Evolutionary conservation across 2,888 invertebrate genomes (phyloP), one percentile per base, ranked within the genome.

Genomic region (Micropterix aruncella): DNA sequence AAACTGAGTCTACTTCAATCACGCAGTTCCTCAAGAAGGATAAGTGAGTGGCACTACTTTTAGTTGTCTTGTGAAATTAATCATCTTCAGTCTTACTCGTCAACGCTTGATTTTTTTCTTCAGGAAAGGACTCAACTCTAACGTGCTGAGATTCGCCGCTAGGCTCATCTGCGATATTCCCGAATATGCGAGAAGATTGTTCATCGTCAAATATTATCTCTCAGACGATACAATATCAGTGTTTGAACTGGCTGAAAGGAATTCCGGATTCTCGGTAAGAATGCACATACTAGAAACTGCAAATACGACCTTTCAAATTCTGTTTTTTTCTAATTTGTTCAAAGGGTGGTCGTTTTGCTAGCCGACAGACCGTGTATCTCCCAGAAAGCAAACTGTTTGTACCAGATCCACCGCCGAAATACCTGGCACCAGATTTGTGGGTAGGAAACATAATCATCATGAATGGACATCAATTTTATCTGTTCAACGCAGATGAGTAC

Each of bases 181-280:
- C 16, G 77, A 75, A 43, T 76, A 85, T 53, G 63, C 62, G 18
- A 65, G 70, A 2, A 73, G 93, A 43, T 73, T 77, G 43, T 94
- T 94, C 57, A 79, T 93, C 47, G 74, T 94, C 17, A 81, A 80
- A 53, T 88, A 87, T 57, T 85, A 75, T 55, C 67, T 94, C 19
- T 75, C 80, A 43, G 90, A 94, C 57, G 90, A 93, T 54, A 86
- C 89, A 1, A 75, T 93, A 45, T 79, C 82, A 14, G 80, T 95
- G 27, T 85, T 77, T 57, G 94, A 94, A 65, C 71, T 83, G 18
- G 77, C 78, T 1, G 74, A 73, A 51, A 68, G 78, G n/a, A 85
- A 86, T 59, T 78, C 83, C 18, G 88, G 89, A 18, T 77, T 70
- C 51, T 48, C 56, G 56, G 67, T 65, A 51, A 48, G 38, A 40